Base-by-base conservation (phyloP, 1,140 invertebrate genomes). In the Antheraea pernyi region DNA sequence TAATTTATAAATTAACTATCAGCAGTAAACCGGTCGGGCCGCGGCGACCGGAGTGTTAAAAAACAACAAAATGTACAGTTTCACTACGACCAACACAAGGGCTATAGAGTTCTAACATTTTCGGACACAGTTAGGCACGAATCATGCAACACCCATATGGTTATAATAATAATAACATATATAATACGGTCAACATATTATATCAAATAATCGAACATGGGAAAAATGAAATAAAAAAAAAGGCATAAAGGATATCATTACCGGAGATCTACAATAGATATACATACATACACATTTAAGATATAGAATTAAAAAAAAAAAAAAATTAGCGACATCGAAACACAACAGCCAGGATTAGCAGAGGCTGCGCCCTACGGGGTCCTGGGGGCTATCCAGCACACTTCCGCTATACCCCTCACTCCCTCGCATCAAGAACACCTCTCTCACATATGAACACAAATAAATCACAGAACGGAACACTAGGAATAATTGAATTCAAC, bases 361-460 rank as follows among this genome's bases (percentile, higher is more conserved):
- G 81, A 91, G 90, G 90, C 90, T 91, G 90, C 88, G 88, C 84
- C 88, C 86, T 91, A 91, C 74, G 79, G 86, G 87, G 79, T 82
- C 71, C 71, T 70, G 81, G 75, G 89, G 85, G 85, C 87, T 86
- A 84, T 85, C 85, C 87, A 83, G 80, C 84, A 89, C 88, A 91
- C 89, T 89, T 88, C 86, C 85, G 88, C 88, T 88, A 88, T 88
- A 89, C 88, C 90, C 88, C 88, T 87, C 90, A 89, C 90, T 92
- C 90, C 88, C 88, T 91, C 86, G 85, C 84, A 91, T 91, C 88
- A 89, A 91, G 90, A 91, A 92, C 90, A 92, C 90, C 90, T 91
- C 90, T 92, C 90, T 92, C 90, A 92, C 88, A 92, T 83, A 90
- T 91, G 85, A 84, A 88, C 80, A 92, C 85, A 92, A 91, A 89